Base-by-base conservation (phyloP, 2,797 vertebrate species). In the Lithobates sylvaticus region DNA sequence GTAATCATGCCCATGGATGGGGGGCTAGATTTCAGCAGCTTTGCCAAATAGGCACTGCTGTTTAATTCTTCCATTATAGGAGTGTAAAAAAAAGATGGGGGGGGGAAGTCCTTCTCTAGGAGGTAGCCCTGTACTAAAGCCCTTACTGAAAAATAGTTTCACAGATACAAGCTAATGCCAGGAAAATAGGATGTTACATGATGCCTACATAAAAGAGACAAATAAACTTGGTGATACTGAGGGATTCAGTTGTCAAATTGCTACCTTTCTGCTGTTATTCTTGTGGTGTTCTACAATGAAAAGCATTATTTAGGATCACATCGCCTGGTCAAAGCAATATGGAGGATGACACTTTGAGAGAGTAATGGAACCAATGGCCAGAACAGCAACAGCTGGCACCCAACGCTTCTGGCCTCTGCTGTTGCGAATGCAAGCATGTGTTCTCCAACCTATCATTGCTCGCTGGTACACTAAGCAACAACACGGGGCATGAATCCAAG, bases 41-140 rank as follows among this genome's bases (percentile, higher is more conserved):
- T 93, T 85, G 96, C 92, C 88, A 97, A 96, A 92, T 12, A 87
- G 89, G 88, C 39, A 39, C 92, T 96, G 84, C 94, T 96, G 92
- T 97, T 96, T 71, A 98, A 93, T 78, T 95, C 94, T 90, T 95
- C 96, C 96, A 97, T 96, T 92, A 90, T 88, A 36, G 10, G 71
- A 16, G 87, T 47, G 47, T 73, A 85, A 47, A 85, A 84, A 83
- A 81, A 89, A 84, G 91, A 89, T 91, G 92, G 93, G 93, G 95
- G 92, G 93, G 93, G 95, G 93, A 89, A 93, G 93, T 95, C 93
- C 95, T 93, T 92, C 94, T 94, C 92, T 91, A 94, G 95, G 95
- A 96, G 96, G 95, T 95, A 96, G 95, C 93, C 96, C 5, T 64
- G 64, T 68, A 73, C 65, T 15, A 23, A 61, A 61, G 50, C 5